These are phyloP conservation scores for Paraplagusia blochii DNA, from an alignment of 2,113 vertebrate species.

Conservation along the genomic window DNA sequence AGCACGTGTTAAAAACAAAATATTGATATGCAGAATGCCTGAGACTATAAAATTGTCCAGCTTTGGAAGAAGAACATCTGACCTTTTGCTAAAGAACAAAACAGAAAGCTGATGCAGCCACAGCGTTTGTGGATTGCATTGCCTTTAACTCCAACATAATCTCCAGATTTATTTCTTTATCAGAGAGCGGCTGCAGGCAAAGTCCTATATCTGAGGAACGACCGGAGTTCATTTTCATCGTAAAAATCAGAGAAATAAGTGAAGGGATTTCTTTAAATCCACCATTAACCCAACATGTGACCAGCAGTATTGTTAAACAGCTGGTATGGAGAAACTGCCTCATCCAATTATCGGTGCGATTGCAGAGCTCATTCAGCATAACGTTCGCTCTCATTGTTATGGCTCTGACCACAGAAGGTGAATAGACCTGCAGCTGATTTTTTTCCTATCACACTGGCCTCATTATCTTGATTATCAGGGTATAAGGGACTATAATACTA, in stretches of 20 bases:
- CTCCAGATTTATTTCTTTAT: too few species aligned
- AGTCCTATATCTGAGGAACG: too few species aligned
- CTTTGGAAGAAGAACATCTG: conserved; percentile 13
- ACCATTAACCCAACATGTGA: conserved; percentile 2
- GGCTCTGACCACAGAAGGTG: conserved; percentile 33
- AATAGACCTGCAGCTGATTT: conserved; percentile 36
- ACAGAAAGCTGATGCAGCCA: conserved; percentile 25
- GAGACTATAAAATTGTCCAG: conserved; percentile 7
- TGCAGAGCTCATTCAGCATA: conserved; percentile 41
- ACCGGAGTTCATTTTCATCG: too few species aligned
- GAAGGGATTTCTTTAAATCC: too few species aligned
- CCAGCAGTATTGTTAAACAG: conserved; percentile 40
- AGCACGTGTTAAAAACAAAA: too few species aligned
- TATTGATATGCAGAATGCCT: neutral
- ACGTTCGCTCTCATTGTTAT: conserved; percentile 46
- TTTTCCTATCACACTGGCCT: conserved; percentile 31
- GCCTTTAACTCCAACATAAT: conserved; percentile 18
- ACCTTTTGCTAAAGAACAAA: conserved; percentile 22
- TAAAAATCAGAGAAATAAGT: too few species aligned
- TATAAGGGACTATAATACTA: too few species aligned
- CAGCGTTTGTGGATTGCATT: conserved; percentile 25
- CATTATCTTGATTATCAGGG: conserved; percentile 20
- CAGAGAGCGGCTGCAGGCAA: neutral
- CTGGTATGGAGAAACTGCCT: conserved; percentile 31
- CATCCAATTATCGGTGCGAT: conserved; percentile 47